Base-by-base conservation (phyloP, 2,113 vertebrate genomes). In the Triplophysa tibetana region DNA sequence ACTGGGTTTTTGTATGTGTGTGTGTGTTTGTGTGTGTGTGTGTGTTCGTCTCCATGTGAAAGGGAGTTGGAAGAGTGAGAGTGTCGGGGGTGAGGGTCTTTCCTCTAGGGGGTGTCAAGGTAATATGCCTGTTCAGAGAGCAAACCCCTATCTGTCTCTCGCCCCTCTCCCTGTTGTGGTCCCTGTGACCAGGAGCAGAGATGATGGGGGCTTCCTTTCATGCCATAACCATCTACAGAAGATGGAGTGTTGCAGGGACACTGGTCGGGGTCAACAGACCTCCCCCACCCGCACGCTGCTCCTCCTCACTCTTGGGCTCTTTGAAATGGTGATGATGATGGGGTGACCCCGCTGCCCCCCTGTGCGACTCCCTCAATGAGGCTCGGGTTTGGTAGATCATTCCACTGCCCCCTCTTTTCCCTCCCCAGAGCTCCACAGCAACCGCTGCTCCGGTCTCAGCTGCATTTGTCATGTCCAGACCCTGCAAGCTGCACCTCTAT, bases 241-340 rank as follows among this genome's bases (percentile, higher is more conserved):
- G 81, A 83, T 77, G 74, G 81, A 80, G 74, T 82, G 70, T 70
- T 41, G 60, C 45, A 26, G 50, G 66, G 70, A 78, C 78, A 74
- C 64, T 52, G 64, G 62, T 60, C 62, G 69, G 75, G 81, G 84
- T 82, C 78, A 80, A 72, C 48, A 45, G 48, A 72, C 38, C 78
- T 76, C 60, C 58, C 29, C 38, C 72, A 56, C 14, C 64, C 8
- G 23, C 41, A 19, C 41, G 17, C 54, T n/a, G 21, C 75, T 77
- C 78, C 23, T 13, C 70, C 70, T 67, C 61, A 16, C 60, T 26
- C 24, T 61, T 41, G 52, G 68, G 48, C 76, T 64, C 82, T 77
- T 80, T 79, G 79, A 82, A 81, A 84, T 84, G 79, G 75, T 84
- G 83, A 84, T 81, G 83, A 81, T 81, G 72, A 81, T 43, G 75